A percentile compares a stretch with the other conserved stretches of the same genome.
Evolutionary conservation across 2,797 vertebrate genomes (phyloP).

Genomic region (Otolemur crassicaudatus): DNA sequence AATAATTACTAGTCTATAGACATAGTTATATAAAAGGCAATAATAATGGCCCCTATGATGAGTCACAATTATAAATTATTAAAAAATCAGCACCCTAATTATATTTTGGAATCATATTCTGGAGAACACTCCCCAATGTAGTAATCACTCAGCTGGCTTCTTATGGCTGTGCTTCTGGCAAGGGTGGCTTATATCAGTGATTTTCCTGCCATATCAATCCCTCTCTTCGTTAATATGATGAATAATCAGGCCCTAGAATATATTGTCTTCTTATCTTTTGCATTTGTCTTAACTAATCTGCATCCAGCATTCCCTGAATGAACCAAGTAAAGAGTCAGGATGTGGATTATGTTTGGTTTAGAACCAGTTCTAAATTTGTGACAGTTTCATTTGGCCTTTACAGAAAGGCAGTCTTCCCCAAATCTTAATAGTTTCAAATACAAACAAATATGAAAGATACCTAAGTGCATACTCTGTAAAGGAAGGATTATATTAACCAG

Average conservation of each 20-base stretch:
- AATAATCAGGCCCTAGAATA: constrained; percentile 7
- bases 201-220: not conserved
- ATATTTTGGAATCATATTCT: constrained; percentile 60
- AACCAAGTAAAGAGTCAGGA: not conserved
- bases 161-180: not conserved
- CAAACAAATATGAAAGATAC: not conserved
- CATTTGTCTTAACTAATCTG: constrained; percentile 27
- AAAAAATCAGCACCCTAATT: constrained; percentile 54
- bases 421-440: not conserved
- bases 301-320: not conserved
- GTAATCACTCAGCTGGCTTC: not conserved
- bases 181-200: not conserved
- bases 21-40: constrained; percentile 58
- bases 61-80: constrained; percentile 47
- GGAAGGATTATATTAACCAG: constrained; percentile 1
- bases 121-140: constrained; percentile 1
- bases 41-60: constrained; percentile 47
- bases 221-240: constrained; percentile 29
- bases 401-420: not conserved
- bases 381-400: constrained; percentile 2
- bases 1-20: constrained; percentile 63
- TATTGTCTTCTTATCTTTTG: constrained; percentile 29
- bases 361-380: not conserved
- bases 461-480: not conserved
- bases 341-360: not conserved